Conservation (phyloP, 2,797 vertebrate species). For the Pelochelys cantorii region DNA sequence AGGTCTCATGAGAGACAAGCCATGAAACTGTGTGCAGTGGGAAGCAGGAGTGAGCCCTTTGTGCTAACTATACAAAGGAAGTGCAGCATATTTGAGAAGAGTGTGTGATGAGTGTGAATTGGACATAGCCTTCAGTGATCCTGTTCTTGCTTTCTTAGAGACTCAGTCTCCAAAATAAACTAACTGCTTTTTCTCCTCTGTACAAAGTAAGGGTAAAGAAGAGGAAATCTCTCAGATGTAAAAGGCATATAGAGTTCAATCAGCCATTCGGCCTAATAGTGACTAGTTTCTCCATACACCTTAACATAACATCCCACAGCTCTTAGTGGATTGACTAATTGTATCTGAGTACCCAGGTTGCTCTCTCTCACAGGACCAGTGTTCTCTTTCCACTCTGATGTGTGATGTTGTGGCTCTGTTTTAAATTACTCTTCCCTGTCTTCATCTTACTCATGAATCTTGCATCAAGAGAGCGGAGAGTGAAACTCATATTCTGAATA, state of each 20-base stretch:
- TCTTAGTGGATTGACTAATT: neutral
- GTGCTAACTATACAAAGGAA: neutral
- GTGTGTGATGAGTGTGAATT: neutral
- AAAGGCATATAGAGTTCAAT: neutral
- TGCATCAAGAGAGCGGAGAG: neutral
- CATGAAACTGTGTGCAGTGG: neutral
- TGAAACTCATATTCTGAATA: slow-evolving; percentile 11
- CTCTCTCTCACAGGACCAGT: neutral
- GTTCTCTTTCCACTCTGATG: neutral
- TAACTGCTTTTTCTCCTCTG: neutral
- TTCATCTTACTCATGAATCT: slow-evolving; percentile 32
- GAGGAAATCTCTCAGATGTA: neutral
- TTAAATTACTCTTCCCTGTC: neutral
- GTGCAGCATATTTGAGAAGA: neutral
- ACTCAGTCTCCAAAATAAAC: neutral
- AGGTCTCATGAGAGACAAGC: neutral
- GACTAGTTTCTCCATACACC: neutral
- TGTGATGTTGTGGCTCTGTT: fast-evolving
- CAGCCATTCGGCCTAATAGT: fast-evolving
- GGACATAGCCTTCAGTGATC: neutral
- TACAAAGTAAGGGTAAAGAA: neutral
- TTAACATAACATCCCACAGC: neutral
- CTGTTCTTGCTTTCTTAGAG: neutral
- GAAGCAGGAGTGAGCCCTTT: fast-evolving
- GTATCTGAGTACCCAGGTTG: fast-evolving